Base-by-base conservation (phyloP, 2,888 invertebrate genomes). In the Tinea pellionella region DNA sequence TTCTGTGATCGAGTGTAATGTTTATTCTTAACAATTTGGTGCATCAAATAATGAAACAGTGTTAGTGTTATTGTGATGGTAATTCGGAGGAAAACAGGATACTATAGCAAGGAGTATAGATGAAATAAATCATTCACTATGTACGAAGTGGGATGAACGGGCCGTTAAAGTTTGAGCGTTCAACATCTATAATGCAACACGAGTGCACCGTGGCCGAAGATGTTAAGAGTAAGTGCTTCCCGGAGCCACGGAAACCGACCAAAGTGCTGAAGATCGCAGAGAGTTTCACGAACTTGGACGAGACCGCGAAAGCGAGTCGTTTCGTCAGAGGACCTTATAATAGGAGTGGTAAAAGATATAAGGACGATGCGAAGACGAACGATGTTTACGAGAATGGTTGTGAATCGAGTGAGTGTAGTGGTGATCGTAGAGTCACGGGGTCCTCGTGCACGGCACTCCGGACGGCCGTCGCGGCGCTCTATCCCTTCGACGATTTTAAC, bases 401-500 rank as follows among this genome's bases (percentile, higher is more conserved):
- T 18, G 53, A 18, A 12, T 47, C 47, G 9, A 16, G 78, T 66
- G 82, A 77, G 65, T 80, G 81, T 67, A 85, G 84, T 72, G 86
- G 85, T 68, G 87, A 85, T 73, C 71, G 77, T 65, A 72, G 82
- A 63, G 86, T 85, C 68, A 85, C 84, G 3, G 86, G 86, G 24
- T 85, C 84, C 41, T 53, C 97, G 2, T 98, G 96, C 79, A 93
- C 94, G 69, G 98, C 98, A 47, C 88, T 98, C 60, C 91, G 94
- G 73, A 95, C 96, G 69, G 97, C 98, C 57, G 96, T 98, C 61
- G 94, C 96, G 58, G 94, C 95, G 51, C 89, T 98, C 60, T 95
- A 96, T 76, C 92, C 97, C 53, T 91, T 97, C 67, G 97, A 98
- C 84, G 98, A 98, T 89, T 98, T 98, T 83, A 90, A 92, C 66